Evolutionary conservation across 2,113 vertebrate genomes (phyloP), one percentile per base, ranked within the genome.

Genomic region (Gracilinanus agilis): DNA sequence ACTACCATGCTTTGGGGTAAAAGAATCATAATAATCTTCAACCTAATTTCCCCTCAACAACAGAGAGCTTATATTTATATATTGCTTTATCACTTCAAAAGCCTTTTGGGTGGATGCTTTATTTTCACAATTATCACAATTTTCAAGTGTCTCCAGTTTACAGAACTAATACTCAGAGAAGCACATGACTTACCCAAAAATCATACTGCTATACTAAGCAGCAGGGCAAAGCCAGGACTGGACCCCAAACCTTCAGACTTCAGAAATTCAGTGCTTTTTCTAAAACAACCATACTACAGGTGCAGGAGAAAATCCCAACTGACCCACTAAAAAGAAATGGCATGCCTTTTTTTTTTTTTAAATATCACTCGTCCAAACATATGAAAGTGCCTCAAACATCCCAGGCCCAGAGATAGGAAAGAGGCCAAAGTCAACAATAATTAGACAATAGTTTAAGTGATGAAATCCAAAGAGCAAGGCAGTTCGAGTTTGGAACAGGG

Each of bases 401-500:
- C 67, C 19, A 23, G 67, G 34, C 6, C n/a, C 34, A 40, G n/a
- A 83, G 67, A 83, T 83, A 83, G 67, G 67, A 83, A 83, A 83
- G n/a, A 83, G 67, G 67, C 67, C 67, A 83, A 83, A 40, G 19
- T 83, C 67, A 83, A 83, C 67, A 83, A n/a, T 83, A 83, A 83
- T 83, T 83, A 83, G 67, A 21, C 34, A 75, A 34, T 67, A 75
- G 29, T 75, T 75, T n/a, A 75, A n/a, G 13, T 40, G 67, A 83
- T 9, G 34, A 16, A 83, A 40, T 83, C 34, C 16, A 83, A 92
- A 6, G 29, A 53, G 29, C 67, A 55, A 55, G 0, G 7, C 49
- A 93, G 95, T 92, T 56, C 54, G 90, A 61, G 88, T 95, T 27
- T 91, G 67, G 89, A 89, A 12, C 25, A 24, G 92, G 83, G 90